A percentile compares a stretch with the other conserved stretches of the same genome.
phyloP scores from a whole-genome alignment of 2,113 vertebrate genomes.

The Galemys pyrenaicus region DNA sequence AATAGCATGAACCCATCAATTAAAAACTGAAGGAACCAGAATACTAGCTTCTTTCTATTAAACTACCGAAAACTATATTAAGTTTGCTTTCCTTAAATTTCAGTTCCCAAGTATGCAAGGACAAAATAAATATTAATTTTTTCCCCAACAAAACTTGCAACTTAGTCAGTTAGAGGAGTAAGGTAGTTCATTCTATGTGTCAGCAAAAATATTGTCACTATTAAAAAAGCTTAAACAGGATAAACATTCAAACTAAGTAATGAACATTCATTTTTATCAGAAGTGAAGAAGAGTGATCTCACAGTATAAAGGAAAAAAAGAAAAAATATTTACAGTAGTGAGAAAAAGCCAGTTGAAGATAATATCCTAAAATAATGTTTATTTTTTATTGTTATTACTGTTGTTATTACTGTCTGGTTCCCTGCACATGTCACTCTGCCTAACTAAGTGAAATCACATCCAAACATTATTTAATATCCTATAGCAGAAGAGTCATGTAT shows the following conservation, averaged over 20 bases:
- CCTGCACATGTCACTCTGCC: background rate
- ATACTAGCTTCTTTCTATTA: constrained; percentile 1
- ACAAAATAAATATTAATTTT: constrained; percentile 18
- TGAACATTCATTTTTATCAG: constrained; percentile 19
- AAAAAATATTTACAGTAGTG: background rate
- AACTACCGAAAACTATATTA: constrained; percentile 15
- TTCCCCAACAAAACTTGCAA: constrained; percentile 3
- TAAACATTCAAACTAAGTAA: constrained; percentile 5
- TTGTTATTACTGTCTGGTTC: background rate
- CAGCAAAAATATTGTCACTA: constrained; percentile 3
- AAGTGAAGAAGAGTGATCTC: constrained; percentile 20
- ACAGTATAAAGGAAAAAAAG: constrained; percentile 21
- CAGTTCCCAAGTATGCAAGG: background rate
- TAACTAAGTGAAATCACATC: background rate
- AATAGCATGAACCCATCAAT: constrained; percentile 28
- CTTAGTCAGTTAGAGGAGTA: background rate
- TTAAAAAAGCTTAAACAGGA: background rate
- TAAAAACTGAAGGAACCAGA: constrained; percentile 8
- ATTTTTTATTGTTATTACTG: background rate
- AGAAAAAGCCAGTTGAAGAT: background rate
- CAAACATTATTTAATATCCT: background rate
- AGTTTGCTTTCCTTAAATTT: constrained; percentile 39
- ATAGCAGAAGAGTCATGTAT: constrained; percentile 46
- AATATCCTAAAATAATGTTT: constrained; percentile 12
- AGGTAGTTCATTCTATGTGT: background rate